Percentiles rank a stretch among this genome's conserved stretches.
Conservation (phyloP, 2,888 invertebrate genomes). For the Lochmaea capreae region DNA sequence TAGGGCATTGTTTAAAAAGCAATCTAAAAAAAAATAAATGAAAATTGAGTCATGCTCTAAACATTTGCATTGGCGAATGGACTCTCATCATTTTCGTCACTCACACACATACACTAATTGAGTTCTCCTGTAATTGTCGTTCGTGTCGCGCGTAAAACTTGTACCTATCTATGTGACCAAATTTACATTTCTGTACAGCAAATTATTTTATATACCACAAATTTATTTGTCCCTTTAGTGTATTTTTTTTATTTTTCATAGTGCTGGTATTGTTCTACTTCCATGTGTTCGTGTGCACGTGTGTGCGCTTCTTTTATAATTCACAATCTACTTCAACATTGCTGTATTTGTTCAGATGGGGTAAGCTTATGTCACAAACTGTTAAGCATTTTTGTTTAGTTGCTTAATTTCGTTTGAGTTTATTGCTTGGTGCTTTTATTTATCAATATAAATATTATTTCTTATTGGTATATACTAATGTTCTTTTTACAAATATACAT, state of each 20-base stretch:
- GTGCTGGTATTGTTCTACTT: conserved; percentile 48
- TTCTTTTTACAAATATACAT: no score
- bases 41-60: no score
- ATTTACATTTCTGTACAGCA: no score
- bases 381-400: conserved; percentile 4
- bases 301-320: conserved; percentile 56
- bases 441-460: background rate
- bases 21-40: no score
- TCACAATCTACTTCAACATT: conserved; percentile 54
- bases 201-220: background rate
- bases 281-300: conserved; percentile 57
- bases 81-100: no score
- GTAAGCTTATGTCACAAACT: conserved; percentile 45
- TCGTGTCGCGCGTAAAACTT: no score
- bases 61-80: no score
- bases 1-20: no score
- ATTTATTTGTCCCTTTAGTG: conserved; percentile 16
- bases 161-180: no score
- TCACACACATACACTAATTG: no score
- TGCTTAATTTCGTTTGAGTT: conserved; percentile 2
- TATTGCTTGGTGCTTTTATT: conserved; percentile 2
- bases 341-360: conserved; percentile 52
- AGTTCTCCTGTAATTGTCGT: no score
- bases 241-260: conserved; percentile 42
- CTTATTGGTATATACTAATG: no score